Conservation (phyloP, 1,140 invertebrate genomes). For the Penaeus vannamei region DNA sequence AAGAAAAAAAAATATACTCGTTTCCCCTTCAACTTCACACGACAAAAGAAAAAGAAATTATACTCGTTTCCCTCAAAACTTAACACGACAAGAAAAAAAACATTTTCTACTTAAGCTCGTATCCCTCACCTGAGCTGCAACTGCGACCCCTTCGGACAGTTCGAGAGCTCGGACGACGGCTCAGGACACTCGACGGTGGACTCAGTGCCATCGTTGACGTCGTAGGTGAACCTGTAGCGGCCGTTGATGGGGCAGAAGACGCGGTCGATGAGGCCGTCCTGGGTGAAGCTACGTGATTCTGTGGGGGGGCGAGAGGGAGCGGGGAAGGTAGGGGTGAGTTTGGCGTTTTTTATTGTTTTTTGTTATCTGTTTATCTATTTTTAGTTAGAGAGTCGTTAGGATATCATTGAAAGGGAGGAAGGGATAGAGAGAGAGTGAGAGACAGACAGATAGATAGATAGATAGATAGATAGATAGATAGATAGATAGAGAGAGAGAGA, state of each 20-base stretch:
- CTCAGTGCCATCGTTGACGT: slow-evolving; percentile 75
- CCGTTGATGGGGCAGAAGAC: slow-evolving; percentile 80
- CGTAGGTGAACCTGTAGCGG: slow-evolving; percentile 78
- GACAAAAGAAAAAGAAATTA: too few relatives aligned
- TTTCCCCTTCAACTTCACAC: too few relatives aligned
- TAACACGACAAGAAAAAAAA: too few relatives aligned
- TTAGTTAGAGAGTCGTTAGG: neutral
- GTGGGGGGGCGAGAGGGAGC: neutral
- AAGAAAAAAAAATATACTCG: too few relatives aligned
- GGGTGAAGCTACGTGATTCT: slow-evolving; percentile 65
- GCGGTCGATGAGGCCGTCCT: slow-evolving; percentile 68
- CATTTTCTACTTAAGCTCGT: slow-evolving; percentile 49
- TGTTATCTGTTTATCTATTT: too few relatives aligned
- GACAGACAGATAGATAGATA: too few relatives aligned
- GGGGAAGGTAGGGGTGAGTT: neutral
- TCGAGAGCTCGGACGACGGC: slow-evolving; percentile 77
- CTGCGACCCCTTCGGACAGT: slow-evolving; percentile 79
- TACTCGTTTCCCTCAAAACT: too few relatives aligned
- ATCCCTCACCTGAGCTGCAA: slow-evolving; percentile 77
- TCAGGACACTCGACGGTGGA: slow-evolving; percentile 73
- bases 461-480: too few relatives aligned
- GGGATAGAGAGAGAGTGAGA: too few relatives aligned
- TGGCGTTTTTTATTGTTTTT: too few relatives aligned
- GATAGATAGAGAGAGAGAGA: neutral
- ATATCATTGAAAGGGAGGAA: neutral